phyloP scores from a whole-genome alignment of 1,140 invertebrate genomes.

The Drosophila ambigua region DNA sequence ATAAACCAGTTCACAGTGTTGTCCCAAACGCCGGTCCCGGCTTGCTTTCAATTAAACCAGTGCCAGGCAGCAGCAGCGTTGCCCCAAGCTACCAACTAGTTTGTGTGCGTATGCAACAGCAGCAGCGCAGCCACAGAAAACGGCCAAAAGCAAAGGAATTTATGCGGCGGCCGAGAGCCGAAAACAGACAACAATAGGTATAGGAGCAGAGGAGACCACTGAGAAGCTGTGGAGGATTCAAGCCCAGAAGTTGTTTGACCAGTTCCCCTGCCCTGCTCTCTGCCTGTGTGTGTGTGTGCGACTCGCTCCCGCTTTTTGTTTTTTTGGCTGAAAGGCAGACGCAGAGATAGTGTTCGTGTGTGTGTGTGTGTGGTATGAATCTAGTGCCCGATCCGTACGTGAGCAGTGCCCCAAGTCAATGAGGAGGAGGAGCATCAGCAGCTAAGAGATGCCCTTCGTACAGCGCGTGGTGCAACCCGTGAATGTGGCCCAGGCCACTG shows the following conservation, averaged over 20 bases:
- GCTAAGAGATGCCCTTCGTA: constrained; percentile 88
- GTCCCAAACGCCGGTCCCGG: constrained; percentile 53
- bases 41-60: constrained; percentile 62
- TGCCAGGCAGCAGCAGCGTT: constrained; percentile 6
- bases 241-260: constrained; percentile 78
- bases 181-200: constrained; percentile 71
- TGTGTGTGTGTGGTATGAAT: constrained; percentile 3
- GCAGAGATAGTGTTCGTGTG: constrained; percentile 6
- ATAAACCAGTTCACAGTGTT: constrained; percentile 70
- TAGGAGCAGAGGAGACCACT: constrained; percentile 37
- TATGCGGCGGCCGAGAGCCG: constrained; percentile 50
- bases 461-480: constrained; percentile 88
- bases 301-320: constrained; percentile 17
- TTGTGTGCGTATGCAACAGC: constrained; percentile 48
- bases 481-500: constrained; percentile 87
- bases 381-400: constrained; percentile 16
- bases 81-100: constrained; percentile 54
- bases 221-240: constrained; percentile 62
- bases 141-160: constrained; percentile 66
- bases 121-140: constrained; percentile 21
- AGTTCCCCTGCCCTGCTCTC: constrained; percentile 45
- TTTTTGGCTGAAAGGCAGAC: constrained; percentile 7
- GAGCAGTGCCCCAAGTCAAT: constrained; percentile 21
- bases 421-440: constrained; percentile 39
- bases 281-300: constrained; percentile 17